A percentile compares a stretch with the other conserved stretches of the same genome.
Evolutionary conservation across 1,140 invertebrate species (phyloP).

Genomic region (Asobara japonica): DNA sequence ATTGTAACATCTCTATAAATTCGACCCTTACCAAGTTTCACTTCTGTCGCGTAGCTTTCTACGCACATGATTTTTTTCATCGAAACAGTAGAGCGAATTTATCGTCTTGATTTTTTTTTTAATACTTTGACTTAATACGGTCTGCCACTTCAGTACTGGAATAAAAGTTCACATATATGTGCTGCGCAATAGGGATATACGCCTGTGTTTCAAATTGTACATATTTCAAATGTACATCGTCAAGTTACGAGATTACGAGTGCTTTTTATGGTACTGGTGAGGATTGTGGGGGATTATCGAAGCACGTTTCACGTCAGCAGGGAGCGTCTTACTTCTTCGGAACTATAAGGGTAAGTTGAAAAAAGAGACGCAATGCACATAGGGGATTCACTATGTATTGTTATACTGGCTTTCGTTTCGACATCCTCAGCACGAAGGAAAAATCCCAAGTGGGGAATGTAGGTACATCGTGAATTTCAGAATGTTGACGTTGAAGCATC

Average conservation of each 20-base stretch:
- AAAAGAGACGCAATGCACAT: neutral
- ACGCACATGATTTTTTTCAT: too few relatives aligned
- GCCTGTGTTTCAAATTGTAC: neutral
- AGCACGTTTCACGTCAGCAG: constrained; percentile 29
- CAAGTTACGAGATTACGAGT: constrained; percentile 14
- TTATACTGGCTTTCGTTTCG: neutral
- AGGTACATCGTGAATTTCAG: constrained; percentile 11
- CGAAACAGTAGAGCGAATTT: too few relatives aligned
- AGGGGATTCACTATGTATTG: neutral
- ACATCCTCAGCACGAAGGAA: neutral
- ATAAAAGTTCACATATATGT: too few relatives aligned
- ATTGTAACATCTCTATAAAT: too few relatives aligned
- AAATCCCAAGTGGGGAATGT: constrained; percentile 21
- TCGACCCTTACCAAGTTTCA: too few relatives aligned
- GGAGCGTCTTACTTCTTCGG: neutral
- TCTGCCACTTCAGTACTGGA: too few relatives aligned
- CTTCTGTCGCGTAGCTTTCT: too few relatives aligned
- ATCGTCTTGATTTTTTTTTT: too few relatives aligned
- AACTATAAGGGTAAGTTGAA: neutral
- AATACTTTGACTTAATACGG: too few relatives aligned
- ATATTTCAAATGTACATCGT: neutral
- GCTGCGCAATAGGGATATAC: too few relatives aligned
- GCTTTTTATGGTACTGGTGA: constrained; percentile 13
- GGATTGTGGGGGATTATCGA: constrained; percentile 14
- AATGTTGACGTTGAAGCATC: neutral